Conservation (phyloP, 2,888 invertebrate genomes). For the Minunthozetes semirufus region DNA sequence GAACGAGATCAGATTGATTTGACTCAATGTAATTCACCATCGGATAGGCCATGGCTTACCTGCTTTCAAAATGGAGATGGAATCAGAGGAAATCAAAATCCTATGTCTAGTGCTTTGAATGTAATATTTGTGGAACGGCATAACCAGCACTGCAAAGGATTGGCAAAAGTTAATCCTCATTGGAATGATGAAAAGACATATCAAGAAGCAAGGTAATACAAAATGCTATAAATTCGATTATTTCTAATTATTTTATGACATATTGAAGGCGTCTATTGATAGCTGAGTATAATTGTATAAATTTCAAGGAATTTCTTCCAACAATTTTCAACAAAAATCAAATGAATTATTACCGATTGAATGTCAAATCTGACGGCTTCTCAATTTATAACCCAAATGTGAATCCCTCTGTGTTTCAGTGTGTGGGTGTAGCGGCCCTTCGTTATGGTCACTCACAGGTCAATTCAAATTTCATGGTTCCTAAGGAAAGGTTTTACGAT, state of each 20-base stretch:
- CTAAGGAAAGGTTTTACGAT: too few relatives aligned
- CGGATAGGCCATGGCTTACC: too few relatives aligned
- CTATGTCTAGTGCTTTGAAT: neutral
- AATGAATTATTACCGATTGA: slow-evolving; percentile 20
- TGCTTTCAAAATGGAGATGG: slow-evolving; percentile 28
- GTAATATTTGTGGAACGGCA: slow-evolving; percentile 56
- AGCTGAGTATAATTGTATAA: slow-evolving; percentile 38
- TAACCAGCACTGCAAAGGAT: slow-evolving; percentile 61
- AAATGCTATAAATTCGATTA: neutral
- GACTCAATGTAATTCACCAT: too few relatives aligned
- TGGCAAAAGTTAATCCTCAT: slow-evolving; percentile 60
- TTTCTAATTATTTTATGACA: neutral
- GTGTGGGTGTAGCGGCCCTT: too few relatives aligned
- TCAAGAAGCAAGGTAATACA: slow-evolving; percentile 58
- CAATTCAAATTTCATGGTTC: too few relatives aligned
- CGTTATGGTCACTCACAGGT: too few relatives aligned
- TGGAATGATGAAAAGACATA: slow-evolving; percentile 73
- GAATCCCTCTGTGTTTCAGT: too few relatives aligned
- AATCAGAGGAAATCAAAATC: slow-evolving; percentile 22
- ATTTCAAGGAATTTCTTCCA: slow-evolving; percentile 38
- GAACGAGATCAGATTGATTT: too few relatives aligned
- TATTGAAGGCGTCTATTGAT: slow-evolving; percentile 41
- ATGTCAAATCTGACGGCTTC: slow-evolving; percentile 20
- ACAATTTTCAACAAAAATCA: slow-evolving; percentile 37
- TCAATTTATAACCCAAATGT: too few relatives aligned